A percentile compares a stretch with the other conserved stretches of the same genome.
Evolutionary conservation across 2,113 vertebrate genomes (phyloP).

Genomic region (Nipponia nippon): DNA sequence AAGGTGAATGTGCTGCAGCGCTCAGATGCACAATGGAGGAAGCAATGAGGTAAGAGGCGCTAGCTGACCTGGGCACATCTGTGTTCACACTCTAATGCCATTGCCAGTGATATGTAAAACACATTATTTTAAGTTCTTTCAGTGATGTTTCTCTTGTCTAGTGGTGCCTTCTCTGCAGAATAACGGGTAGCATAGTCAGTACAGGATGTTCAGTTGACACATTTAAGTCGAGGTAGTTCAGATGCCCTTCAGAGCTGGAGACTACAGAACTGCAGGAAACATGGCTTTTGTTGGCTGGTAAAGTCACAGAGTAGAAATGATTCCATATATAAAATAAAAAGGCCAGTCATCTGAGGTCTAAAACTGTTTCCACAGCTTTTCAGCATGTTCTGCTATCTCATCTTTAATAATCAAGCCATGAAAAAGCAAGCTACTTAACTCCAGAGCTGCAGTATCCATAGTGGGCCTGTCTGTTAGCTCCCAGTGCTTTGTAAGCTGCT

Average conservation of each 20-base stretch:
- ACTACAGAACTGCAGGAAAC: background rate
- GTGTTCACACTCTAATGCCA: background rate
- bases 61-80: background rate
- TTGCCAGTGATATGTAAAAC: background rate
- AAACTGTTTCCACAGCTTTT: constrained; percentile 41
- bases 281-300: background rate
- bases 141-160: background rate
- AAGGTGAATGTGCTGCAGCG: background rate
- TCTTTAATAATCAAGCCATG: constrained; percentile 59
- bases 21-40: background rate
- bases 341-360: background rate
- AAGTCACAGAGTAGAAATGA: constrained; percentile 36
- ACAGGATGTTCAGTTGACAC: background rate
- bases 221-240: background rate
- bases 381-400: constrained; percentile 45
- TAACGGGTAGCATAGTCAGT: background rate
- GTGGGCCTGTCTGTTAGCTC: constrained; percentile 62
- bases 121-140: background rate
- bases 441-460: constrained; percentile 50
- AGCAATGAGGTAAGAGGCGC: background rate
- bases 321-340: constrained; percentile 32
- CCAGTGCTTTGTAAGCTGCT: constrained; percentile 65
- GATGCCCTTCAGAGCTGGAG: background rate
- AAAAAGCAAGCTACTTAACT: constrained; percentile 58
- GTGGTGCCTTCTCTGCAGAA: background rate